These are phyloP conservation scores for Nematolebias whitei DNA, from an alignment of 2,113 vertebrate species.

Conservation along the genomic window DNA sequence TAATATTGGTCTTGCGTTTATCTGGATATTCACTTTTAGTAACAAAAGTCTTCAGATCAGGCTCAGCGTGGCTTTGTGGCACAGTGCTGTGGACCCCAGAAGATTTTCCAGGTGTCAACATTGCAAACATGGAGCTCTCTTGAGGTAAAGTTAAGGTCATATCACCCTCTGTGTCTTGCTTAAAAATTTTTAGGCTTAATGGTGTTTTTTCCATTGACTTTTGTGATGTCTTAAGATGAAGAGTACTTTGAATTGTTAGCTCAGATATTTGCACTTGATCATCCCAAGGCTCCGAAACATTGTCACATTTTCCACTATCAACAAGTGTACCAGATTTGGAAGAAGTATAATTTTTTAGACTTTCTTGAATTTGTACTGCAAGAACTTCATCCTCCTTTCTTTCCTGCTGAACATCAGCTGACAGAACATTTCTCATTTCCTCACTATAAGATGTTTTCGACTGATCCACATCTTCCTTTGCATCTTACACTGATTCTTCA, in stretches of 20 bases:
- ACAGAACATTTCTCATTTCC: background rate
- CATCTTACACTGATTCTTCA: background rate
- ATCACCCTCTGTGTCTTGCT: no score
- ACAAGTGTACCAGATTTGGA: no score
- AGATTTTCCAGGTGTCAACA: background rate
- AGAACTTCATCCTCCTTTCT: background rate
- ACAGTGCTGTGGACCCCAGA: background rate
- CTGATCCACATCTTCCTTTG: background rate
- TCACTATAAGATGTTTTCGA: background rate
- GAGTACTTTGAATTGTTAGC: no score
- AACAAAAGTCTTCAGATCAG: background rate
- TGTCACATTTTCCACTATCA: no score
- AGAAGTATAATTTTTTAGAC: no score
- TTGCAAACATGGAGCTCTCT: background rate
- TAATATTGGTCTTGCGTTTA: background rate
- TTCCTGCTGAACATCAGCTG: background rate
- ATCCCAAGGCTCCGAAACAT: no score
- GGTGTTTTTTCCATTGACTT: no score
- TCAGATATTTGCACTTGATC: no score
- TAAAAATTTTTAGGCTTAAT: no score
- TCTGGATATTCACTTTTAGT: background rate
- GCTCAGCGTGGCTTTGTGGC: background rate
- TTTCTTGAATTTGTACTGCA: constrained; percentile 3
- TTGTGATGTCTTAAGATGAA: no score
- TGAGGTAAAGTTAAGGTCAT: no score